These are phyloP conservation scores for Gonioctena quinquepunctata DNA, from an alignment of 1,140 invertebrate genomes.

Conservation along the genomic window DNA sequence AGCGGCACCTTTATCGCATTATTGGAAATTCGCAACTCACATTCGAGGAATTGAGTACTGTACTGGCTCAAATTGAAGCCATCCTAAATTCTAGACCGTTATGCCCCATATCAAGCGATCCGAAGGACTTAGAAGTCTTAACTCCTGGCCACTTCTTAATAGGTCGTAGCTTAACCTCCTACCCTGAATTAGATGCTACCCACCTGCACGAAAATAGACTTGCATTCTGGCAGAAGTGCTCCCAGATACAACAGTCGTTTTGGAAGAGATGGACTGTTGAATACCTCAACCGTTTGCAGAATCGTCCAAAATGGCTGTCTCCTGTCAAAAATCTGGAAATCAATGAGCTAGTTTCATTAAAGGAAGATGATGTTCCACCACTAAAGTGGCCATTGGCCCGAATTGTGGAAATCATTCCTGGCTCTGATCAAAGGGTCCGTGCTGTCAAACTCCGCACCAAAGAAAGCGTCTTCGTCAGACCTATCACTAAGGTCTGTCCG, in stretches of 20 bases:
- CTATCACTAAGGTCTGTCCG: not conserved
- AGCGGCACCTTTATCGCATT: constrained; percentile 32
- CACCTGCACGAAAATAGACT: constrained; percentile 29
- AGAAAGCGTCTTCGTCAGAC: not conserved
- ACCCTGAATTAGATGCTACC: constrained; percentile 25
- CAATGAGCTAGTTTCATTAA: constrained; percentile 42
- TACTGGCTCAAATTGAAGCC: constrained; percentile 40
- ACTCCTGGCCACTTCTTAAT: constrained; percentile 55
- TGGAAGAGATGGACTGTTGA: constrained; percentile 47
- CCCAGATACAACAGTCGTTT: constrained; percentile 36
- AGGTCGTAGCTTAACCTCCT: constrained; percentile 35
- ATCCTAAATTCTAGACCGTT: constrained; percentile 48
- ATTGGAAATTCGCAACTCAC: constrained; percentile 34
- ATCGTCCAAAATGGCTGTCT: constrained; percentile 10
- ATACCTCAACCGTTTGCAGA: constrained; percentile 36
- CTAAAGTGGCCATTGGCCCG: constrained; percentile 45
- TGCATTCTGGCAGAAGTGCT: constrained; percentile 35
- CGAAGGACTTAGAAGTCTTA: constrained; percentile 34
- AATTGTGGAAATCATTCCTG: constrained; percentile 21
- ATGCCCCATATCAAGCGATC: constrained; percentile 31
- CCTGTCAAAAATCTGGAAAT: not conserved
- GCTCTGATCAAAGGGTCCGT: constrained; percentile 7
- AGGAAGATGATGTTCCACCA: constrained; percentile 47
- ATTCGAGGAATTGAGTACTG: constrained; percentile 43
- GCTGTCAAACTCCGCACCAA: not conserved